Percentiles rank a stretch among this genome's conserved stretches.
Conservation (phyloP, 2,113 vertebrate genomes). For the Grammomys surdaster region DNA sequence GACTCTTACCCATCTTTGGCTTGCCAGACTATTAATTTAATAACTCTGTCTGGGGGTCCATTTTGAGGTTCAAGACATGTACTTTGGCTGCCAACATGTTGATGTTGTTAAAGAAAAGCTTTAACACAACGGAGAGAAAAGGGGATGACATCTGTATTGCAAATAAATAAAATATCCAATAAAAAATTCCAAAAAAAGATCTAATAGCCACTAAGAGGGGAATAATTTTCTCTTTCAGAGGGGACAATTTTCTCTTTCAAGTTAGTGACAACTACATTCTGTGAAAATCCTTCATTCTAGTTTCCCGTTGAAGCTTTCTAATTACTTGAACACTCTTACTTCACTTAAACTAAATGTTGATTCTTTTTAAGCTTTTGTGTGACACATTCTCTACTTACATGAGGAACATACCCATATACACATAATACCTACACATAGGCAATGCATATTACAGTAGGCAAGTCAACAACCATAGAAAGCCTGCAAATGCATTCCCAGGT, state of each 20-base stretch:
- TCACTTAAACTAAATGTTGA: not conserved
- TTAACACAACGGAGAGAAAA: no score
- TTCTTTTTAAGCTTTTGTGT: not conserved
- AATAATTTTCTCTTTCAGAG: not conserved
- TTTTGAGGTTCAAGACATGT: no score
- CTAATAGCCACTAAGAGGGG: not conserved
- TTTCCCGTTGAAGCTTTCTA: not conserved
- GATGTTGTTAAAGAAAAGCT: no score
- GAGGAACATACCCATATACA: not conserved
- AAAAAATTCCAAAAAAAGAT: not conserved
- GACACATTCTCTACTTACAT: not conserved
- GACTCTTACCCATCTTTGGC: no score
- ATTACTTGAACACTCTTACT: not conserved
- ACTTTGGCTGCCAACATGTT: no score
- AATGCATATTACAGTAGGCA: not conserved
- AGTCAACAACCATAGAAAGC: not conserved
- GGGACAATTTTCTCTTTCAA: not conserved
- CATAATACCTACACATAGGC: not conserved
- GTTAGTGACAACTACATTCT: not conserved
- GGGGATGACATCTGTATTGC: no score
- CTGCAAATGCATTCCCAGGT: not conserved
- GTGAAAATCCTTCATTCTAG: constrained; percentile 3
- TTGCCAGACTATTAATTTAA: no score
- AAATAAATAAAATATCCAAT: no score
- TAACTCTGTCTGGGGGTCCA: no score